Percentiles rank a stretch among this genome's conserved stretches.
phyloP scores from a whole-genome alignment of 2,888 invertebrate genomes.

The Augiades crinisus region DNA sequence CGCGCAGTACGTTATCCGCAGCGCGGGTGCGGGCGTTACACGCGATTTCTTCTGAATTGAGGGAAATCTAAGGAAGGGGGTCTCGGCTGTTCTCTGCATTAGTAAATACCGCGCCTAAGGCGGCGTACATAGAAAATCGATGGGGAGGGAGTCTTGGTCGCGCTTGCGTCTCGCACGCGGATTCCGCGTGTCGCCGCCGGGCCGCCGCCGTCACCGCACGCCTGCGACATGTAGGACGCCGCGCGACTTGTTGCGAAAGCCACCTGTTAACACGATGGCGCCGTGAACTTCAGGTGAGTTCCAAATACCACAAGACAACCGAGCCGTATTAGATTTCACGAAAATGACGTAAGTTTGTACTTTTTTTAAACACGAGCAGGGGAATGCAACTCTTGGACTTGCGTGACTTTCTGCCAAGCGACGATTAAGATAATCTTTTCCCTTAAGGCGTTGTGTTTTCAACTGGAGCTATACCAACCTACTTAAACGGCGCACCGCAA shows the following conservation, averaged over 20 bases:
- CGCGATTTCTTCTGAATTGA: slow-evolving; percentile 43
- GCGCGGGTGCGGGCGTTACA: slow-evolving; percentile 7
- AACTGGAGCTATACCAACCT: too few species aligned
- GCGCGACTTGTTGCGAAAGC: slow-evolving; percentile 70
- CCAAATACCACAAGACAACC: not conserved
- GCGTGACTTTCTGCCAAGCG: too few species aligned
- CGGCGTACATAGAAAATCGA: slow-evolving; percentile 70
- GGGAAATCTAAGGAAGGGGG: slow-evolving; percentile 61
- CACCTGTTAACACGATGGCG: slow-evolving; percentile 73
- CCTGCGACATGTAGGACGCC: slow-evolving; percentile 59
- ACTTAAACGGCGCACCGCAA: too few species aligned
- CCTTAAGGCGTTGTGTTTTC: too few species aligned
- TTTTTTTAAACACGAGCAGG: too few species aligned
- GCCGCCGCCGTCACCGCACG: slow-evolving; percentile 59
- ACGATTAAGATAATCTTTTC: too few species aligned
- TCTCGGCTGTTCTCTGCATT: slow-evolving; percentile 63
- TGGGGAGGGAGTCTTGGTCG: slow-evolving; percentile 51
- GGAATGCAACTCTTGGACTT: too few species aligned
- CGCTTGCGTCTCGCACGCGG: slow-evolving; percentile 51
- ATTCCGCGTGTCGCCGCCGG: slow-evolving; percentile 44
- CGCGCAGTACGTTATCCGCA: slow-evolving; percentile 2
- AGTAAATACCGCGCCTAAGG: slow-evolving; percentile 67
- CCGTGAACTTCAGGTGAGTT: slow-evolving; percentile 66
- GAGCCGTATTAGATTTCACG: not conserved
- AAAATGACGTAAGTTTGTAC: too few species aligned